A percentile compares a stretch with the other conserved stretches of the same genome.
These are phyloP conservation scores for Romanogobio albipinnatus DNA, from an alignment of 2,113 vertebrate genomes.

Conservation along the genomic window DNA sequence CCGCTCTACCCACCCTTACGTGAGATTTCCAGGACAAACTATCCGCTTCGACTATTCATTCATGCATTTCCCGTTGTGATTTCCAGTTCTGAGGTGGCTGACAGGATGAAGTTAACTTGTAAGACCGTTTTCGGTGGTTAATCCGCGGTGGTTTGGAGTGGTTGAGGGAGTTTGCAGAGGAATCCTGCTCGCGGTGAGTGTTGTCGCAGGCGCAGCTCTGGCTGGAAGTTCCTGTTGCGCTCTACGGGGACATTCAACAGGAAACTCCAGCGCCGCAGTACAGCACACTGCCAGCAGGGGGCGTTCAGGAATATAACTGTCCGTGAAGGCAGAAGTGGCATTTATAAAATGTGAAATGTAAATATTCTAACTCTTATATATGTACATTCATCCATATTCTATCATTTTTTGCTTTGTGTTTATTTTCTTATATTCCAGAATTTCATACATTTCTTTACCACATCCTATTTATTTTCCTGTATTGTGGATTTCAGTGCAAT, in stretches of 20 bases:
- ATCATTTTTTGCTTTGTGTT: neutral
- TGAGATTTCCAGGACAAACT: conserved; percentile 36
- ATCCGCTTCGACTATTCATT: neutral
- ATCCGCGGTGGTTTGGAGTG: neutral
- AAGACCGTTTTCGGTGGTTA: neutral
- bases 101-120: neutral
- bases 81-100: neutral
- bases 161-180: conserved; percentile 30
- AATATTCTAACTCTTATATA: neutral
- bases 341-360: neutral
- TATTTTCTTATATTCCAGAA: neutral
- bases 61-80: neutral
- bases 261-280: conserved; percentile 66
- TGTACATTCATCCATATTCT: too few species aligned
- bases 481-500: neutral
- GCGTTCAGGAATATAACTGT: neutral
- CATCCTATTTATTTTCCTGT: neutral
- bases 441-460: neutral
- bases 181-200: conserved; percentile 60
- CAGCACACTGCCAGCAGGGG: conserved; percentile 60
- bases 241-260: conserved; percentile 76
- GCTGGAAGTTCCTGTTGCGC: conserved; percentile 77
- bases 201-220: conserved; percentile 57
- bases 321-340: too few species aligned
- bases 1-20: conserved; percentile 39